Conservation (phyloP, 2,113 vertebrate genomes). For the Marmota monax region DNA sequence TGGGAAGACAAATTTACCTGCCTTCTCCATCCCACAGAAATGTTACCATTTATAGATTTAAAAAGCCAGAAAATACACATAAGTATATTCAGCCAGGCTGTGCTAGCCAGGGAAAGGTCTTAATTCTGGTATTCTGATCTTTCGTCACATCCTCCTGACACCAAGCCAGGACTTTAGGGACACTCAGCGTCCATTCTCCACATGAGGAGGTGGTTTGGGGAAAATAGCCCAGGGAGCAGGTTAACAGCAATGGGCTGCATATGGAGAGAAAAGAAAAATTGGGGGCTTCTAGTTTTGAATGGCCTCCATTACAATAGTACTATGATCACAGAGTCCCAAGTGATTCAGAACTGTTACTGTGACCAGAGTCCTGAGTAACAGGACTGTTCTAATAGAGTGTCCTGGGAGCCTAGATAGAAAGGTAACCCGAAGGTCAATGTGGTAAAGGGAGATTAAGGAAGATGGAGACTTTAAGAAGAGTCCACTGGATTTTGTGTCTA, state of each 20-base stretch:
- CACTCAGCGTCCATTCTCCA: background rate
- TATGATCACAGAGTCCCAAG: background rate
- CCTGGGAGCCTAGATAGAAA: background rate
- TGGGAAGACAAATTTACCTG: background rate
- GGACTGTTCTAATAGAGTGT: too few relatives aligned
- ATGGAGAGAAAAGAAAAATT: background rate
- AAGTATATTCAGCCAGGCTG: background rate
- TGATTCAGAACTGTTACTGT: background rate
- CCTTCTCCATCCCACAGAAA: background rate
- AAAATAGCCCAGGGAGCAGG: background rate
- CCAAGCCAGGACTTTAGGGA: background rate
- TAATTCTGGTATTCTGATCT: background rate
- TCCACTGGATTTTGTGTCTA: background rate
- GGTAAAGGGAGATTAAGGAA: background rate
- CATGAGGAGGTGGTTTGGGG: background rate
- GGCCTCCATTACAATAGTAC: background rate
- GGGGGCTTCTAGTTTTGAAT: background rate
- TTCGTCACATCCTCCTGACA: background rate
- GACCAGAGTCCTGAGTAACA: too few relatives aligned
- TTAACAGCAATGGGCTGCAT: background rate
- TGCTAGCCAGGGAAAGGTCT: background rate
- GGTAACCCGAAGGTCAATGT: rapidly evolving
- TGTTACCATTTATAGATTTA: background rate
- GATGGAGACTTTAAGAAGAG: background rate
- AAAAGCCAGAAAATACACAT: background rate